These are phyloP conservation scores for Sympetrum striolatum DNA, from an alignment of 2,888 invertebrate genomes.

Conservation along the genomic window DNA sequence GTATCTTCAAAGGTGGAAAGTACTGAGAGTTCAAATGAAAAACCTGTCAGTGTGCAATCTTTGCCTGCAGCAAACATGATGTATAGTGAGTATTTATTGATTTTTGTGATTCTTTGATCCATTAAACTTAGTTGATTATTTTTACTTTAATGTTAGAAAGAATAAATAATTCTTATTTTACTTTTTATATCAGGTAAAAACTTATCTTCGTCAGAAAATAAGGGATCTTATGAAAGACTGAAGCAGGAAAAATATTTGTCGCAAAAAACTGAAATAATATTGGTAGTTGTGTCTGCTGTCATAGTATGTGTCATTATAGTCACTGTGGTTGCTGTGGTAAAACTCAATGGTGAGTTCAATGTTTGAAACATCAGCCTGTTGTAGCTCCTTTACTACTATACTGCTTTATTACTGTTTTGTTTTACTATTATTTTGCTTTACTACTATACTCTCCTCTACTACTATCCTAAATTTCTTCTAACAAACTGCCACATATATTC, in stretches of 20 bases:
- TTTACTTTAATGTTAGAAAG: background rate
- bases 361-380: background rate
- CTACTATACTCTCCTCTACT: background rate
- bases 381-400: background rate
- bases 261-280: slow-evolving; percentile 15
- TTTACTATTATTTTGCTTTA: too few relatives aligned
- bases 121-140: background rate
- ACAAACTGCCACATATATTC: background rate
- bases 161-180: background rate
- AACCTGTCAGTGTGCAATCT: background rate
- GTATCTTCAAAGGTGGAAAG: slow-evolving; percentile 1
- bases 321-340: background rate
- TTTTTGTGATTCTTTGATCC: background rate
- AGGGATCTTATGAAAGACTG: background rate
- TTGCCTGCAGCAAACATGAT: background rate
- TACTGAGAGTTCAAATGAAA: background rate
- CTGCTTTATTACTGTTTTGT: too few relatives aligned
- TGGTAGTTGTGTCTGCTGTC: slow-evolving; percentile 10
- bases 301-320: background rate
- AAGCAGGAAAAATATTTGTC: slow-evolving; percentile 20
- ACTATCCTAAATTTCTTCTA: background rate
- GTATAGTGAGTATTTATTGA: background rate
- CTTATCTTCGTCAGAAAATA: background rate
- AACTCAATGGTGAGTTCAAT: background rate
- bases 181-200: background rate